Conservation (phyloP, 2,797 vertebrate species). For the Loris lydekkerianus region DNA sequence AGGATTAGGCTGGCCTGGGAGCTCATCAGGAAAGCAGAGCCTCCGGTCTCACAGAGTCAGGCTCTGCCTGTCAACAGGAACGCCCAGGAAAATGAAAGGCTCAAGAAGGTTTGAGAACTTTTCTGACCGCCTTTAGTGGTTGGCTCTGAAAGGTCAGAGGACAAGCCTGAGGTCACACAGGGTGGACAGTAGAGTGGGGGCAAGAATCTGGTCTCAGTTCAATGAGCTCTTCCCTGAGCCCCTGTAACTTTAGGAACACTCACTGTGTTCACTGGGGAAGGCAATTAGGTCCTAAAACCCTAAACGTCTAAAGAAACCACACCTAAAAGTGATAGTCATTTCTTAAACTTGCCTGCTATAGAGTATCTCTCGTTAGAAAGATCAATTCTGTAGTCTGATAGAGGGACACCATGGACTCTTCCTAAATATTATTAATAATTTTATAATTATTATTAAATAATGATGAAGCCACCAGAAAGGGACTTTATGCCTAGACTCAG, state of each 20-base stretch:
- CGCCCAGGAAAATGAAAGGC: background rate
- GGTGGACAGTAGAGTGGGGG: background rate
- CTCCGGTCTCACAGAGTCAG: background rate
- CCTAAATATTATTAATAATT: background rate
- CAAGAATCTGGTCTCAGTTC: background rate
- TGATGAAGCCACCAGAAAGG: conserved; percentile 5
- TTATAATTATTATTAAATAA: background rate
- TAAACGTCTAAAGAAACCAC: conserved; percentile 5
- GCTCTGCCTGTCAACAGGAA: background rate
- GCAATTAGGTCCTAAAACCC: conserved; percentile 19
- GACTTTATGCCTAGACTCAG: background rate
- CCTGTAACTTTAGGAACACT: background rate
- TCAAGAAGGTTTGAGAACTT: background rate
- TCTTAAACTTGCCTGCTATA: conserved; percentile 34
- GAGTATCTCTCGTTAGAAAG: background rate
- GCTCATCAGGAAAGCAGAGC: background rate
- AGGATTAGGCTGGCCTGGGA: background rate
- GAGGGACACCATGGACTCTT: background rate
- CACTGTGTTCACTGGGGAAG: background rate
- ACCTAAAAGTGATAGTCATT: background rate
- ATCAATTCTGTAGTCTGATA: background rate
- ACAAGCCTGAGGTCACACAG: background rate
- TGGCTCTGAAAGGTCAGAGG: background rate
- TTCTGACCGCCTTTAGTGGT: background rate
- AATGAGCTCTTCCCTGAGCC: background rate